Percentiles rank a stretch among this genome's conserved stretches.
Conservation (phyloP, 2,888 invertebrate genomes). For the Apotomis betuletana region DNA sequence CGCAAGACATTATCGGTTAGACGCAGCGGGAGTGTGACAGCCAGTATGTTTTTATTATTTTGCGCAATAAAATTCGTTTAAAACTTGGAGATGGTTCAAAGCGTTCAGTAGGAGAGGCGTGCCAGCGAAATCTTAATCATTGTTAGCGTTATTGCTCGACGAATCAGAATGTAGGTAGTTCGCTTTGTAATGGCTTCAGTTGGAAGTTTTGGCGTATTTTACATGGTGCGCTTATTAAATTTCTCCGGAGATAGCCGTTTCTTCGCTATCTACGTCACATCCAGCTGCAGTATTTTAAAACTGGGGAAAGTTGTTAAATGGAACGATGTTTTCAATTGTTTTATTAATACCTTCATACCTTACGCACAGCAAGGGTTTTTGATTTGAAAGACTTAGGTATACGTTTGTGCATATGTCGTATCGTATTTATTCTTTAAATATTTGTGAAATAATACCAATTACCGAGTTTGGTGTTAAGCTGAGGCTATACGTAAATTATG, state of each 20-base stretch:
- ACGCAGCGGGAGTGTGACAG: constrained; percentile 38
- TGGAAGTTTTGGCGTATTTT: constrained; percentile 38
- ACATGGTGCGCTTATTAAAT: constrained; percentile 31
- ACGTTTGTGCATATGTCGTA: too few relatives aligned
- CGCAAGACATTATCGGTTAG: constrained; percentile 35
- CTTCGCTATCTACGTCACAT: neutral
- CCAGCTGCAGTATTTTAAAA: neutral
- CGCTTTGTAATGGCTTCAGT: constrained; percentile 38
- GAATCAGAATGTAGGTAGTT: constrained; percentile 42
- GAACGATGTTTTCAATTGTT: neutral
- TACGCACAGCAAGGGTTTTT: too few relatives aligned
- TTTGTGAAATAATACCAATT: constrained; percentile 1
- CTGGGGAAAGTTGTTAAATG: neutral
- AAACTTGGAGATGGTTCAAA: constrained; percentile 43
- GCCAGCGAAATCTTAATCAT: constrained; percentile 43
- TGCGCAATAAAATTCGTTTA: constrained; percentile 42
- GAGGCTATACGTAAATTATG: neutral
- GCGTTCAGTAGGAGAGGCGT: constrained; percentile 41
- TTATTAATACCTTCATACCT: neutral
- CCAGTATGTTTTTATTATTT: constrained; percentile 42
- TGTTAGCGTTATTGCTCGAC: constrained; percentile 42
- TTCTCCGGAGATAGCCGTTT: constrained; percentile 18
- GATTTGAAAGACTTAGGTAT: too few relatives aligned
- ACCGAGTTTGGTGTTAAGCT: neutral
- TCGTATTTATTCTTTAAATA: too few relatives aligned